Percentiles rank a stretch among this genome's conserved stretches.
Evolutionary conservation across 2,113 vertebrate genomes (phyloP).

Genomic region (Planiliza haematocheilus): DNA sequence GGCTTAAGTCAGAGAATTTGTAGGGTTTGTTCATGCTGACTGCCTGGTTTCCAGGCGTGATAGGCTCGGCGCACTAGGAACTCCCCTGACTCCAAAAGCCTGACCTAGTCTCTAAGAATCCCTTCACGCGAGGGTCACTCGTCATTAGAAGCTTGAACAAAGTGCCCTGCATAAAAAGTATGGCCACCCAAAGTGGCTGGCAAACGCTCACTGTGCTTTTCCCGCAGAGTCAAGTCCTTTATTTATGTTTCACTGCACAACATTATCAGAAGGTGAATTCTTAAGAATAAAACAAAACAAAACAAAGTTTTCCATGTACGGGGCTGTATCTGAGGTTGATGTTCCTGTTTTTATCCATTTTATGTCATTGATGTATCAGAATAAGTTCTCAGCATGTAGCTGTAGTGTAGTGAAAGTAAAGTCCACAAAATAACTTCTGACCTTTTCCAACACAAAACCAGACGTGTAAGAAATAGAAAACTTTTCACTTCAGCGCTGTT

Average conservation of each 20-base stretch:
- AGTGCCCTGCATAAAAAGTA: slow-evolving; percentile 77
- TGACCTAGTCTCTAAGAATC: slow-evolving; percentile 85
- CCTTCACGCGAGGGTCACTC: slow-evolving; percentile 85
- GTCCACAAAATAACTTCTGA: background rate
- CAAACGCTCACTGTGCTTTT: slow-evolving; percentile 70
- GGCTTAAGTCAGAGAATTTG: slow-evolving; percentile 55
- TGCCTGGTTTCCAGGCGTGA: slow-evolving; percentile 82
- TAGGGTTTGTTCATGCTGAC: slow-evolving; percentile 67
- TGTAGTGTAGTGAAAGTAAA: background rate
- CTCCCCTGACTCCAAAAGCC: slow-evolving; percentile 79
- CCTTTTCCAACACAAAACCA: background rate
- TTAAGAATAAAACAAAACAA: slow-evolving; percentile 21
- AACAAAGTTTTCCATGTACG: slow-evolving; percentile 17
- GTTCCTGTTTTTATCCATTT: background rate
- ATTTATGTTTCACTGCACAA: slow-evolving; percentile 63
- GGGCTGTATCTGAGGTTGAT: background rate
- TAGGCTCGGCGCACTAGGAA: slow-evolving; percentile 81
- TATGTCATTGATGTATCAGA: background rate
- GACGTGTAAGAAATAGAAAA: slow-evolving; percentile 13
- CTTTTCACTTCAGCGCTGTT: slow-evolving; percentile 13
- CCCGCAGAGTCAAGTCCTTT: slow-evolving; percentile 73
- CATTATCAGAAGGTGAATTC: slow-evolving; percentile 55
- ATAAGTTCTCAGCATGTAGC: background rate
- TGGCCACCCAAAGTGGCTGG: slow-evolving; percentile 87
- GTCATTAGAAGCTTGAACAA: slow-evolving; percentile 85